phyloP scores from a whole-genome alignment of 1,140 invertebrate species.

The Lamellibrachia luymesi region DNA sequence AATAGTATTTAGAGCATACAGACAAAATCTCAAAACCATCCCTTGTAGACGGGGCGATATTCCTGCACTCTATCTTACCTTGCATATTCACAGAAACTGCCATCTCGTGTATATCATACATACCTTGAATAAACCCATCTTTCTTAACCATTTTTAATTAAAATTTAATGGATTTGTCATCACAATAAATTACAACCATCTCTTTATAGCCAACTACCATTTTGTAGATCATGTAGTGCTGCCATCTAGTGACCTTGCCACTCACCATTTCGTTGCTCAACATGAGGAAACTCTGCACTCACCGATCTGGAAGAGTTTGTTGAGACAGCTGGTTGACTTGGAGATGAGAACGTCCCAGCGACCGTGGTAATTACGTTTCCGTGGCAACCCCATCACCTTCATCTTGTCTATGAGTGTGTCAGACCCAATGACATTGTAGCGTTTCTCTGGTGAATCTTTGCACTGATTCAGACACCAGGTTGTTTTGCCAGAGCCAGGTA shows the following conservation, averaged over 20 bases:
- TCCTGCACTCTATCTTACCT: too few relatives aligned
- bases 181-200: background rate
- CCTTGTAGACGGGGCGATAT: background rate
- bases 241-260: background rate
- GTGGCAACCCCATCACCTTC: slow-evolving; percentile 74
- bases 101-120: background rate
- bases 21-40: background rate
- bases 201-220: background rate
- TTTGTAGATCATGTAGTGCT: background rate
- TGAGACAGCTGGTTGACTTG: slow-evolving; percentile 78
- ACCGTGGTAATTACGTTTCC: slow-evolving; percentile 68
- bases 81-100: too few relatives aligned
- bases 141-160: background rate
- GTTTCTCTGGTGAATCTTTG: slow-evolving; percentile 70
- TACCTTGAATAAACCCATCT: background rate
- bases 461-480: slow-evolving; percentile 77
- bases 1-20: background rate
- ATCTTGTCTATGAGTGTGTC: slow-evolving; percentile 78
- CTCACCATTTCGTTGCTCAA: too few relatives aligned
- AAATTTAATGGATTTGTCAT: background rate
- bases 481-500: slow-evolving; percentile 88
- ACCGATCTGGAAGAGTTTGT: slow-evolving; percentile 70
- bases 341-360: slow-evolving; percentile 80
- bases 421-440: slow-evolving; percentile 79
- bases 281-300: slow-evolving; percentile 1